These are phyloP conservation scores for Pollenia labialis DNA, from an alignment of 2,888 invertebrate species.

Conservation along the genomic window DNA sequence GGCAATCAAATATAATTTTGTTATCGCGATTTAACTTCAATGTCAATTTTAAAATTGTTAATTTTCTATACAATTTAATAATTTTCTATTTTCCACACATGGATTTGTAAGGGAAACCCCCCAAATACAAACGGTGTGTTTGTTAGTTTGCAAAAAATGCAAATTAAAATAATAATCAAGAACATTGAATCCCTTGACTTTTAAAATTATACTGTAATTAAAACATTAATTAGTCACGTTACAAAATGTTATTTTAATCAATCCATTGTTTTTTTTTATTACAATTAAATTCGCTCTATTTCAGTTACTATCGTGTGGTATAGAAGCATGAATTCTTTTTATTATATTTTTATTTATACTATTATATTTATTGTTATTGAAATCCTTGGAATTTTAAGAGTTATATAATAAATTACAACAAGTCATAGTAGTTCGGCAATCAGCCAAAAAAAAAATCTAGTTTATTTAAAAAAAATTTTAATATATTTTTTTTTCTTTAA, in stretches of 20 bases:
- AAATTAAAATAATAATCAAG: conserved; percentile 24
- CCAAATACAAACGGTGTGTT: not conserved
- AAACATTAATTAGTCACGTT: conserved; percentile 37
- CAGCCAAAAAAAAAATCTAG: conserved; percentile 53
- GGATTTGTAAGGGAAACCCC: conserved; percentile 4
- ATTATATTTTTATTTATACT: not conserved
- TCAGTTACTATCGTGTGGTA: not conserved
- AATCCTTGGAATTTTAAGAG: conserved; percentile 41
- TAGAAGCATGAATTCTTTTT: not conserved
- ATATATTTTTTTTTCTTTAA: conserved; percentile 2
- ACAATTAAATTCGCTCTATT: not conserved
- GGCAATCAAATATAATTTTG: not conserved
- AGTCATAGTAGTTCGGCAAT: conserved; percentile 55
- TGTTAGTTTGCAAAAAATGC: not conserved
- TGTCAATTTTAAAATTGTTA: conserved; percentile 54
- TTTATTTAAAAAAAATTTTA: conserved; percentile 12
- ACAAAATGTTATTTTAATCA: conserved; percentile 20
- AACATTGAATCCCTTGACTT: conserved; percentile 33
- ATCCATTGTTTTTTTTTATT: not conserved
- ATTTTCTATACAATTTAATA: conserved; percentile 24
- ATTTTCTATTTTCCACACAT: conserved; percentile 25
- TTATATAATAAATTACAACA: conserved; percentile 37
- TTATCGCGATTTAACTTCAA: conserved; percentile 61
- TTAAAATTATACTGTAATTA: conserved; percentile 19
- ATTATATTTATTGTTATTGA: conserved; percentile 20